phyloP scores from a whole-genome alignment of 2,797 vertebrate species.

The Amblyraja radiata region DNA sequence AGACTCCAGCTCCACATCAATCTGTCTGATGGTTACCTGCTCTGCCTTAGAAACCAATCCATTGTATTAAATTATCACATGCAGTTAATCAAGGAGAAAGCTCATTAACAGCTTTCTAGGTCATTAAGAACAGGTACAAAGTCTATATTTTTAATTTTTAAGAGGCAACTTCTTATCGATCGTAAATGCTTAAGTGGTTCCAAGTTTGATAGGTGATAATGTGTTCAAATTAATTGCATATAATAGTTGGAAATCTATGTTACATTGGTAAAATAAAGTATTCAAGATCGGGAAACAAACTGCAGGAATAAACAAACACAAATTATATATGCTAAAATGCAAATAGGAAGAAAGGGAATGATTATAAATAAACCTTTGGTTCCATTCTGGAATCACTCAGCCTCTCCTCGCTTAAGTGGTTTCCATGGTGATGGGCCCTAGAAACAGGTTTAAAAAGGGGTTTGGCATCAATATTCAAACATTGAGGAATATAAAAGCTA shows the following conservation, averaged over 20 bases:
- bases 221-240: background rate
- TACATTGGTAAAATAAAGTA: background rate
- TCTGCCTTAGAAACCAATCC: background rate
- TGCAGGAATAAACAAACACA: background rate
- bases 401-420: background rate
- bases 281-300: no score
- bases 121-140: background rate
- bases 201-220: background rate
- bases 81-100: background rate
- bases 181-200: background rate
- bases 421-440: background rate
- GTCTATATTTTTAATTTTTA: background rate
- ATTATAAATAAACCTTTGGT: background rate
- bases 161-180: background rate
- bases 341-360: background rate
- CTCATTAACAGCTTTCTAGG: background rate
- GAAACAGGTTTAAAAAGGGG: background rate
- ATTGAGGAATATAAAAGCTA: background rate
- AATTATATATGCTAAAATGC: background rate
- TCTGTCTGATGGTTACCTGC: background rate
- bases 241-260: background rate
- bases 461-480: background rate
- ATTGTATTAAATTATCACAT: background rate
- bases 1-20: background rate
- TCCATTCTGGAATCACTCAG: background rate